These are phyloP conservation scores for Scaptomyza parva DNA, from an alignment of 2,888 invertebrate genomes.

Conservation along the genomic window DNA sequence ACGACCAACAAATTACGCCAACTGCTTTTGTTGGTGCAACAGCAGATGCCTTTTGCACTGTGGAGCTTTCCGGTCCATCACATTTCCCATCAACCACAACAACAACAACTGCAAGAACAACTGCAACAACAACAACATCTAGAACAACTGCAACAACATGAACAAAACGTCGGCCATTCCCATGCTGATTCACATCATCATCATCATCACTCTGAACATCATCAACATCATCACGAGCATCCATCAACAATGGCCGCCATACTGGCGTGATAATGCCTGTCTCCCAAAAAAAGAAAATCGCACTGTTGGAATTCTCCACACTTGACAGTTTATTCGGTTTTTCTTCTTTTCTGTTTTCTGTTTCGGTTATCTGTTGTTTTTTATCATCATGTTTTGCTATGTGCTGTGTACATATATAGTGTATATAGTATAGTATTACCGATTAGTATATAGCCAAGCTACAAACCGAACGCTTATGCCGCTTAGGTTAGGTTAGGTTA, in stretches of 20 bases:
- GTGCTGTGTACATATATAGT: constrained; percentile 48
- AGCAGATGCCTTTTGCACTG: constrained; percentile 78
- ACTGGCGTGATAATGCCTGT: constrained; percentile 70
- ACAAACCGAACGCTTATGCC: constrained; percentile 60
- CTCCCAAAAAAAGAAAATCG: constrained; percentile 34
- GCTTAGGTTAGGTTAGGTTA: constrained; percentile 39
- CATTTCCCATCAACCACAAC: constrained; percentile 62
- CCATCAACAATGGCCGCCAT: constrained; percentile 67
- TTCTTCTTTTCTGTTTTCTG: too few species aligned
- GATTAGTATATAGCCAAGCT: constrained; percentile 63
- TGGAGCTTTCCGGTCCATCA: constrained; percentile 79
- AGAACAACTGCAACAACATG: constrained; percentile 18
- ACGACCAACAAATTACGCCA: constrained; percentile 79
- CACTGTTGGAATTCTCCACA: constrained; percentile 32
- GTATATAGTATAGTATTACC: constrained; percentile 48
- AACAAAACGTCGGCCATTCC: constrained; percentile 10
- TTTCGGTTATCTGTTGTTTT: too few species aligned
- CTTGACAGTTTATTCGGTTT: neutral
- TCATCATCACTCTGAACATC: constrained; percentile 31
- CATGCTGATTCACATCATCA: constrained; percentile 33
- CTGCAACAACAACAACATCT: constrained; percentile 18
- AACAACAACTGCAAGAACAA: constrained; percentile 22
- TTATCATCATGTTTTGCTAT: constrained; percentile 11
- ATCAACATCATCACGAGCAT: constrained; percentile 22
- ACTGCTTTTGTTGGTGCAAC: constrained; percentile 77